Evolutionary conservation across 2,797 vertebrate genomes (phyloP), one percentile per base, ranked within the genome.

Genomic region (Myripristis jacobus): DNA sequence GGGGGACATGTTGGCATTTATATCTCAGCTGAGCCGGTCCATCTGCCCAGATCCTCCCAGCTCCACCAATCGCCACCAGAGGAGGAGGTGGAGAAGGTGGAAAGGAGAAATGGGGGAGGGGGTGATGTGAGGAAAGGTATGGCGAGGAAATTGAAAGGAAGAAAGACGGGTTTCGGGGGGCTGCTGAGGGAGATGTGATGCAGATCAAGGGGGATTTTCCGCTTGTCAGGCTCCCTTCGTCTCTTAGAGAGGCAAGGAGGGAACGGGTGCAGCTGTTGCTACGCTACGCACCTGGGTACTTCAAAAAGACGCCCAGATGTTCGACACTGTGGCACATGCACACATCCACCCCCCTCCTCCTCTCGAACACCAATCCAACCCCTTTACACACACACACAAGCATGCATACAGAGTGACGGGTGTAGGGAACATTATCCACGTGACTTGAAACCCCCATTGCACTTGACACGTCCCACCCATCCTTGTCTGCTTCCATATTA

Each of bases 291-390:
- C 86, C 87, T 91, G 92, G 89, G 86, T 79, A 80, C 87, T 91
- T 93, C 90, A 91, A 88, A 93, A 89, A 90, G 85, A 88, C 50
- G 68, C 77, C 90, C 92, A 94, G 92, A 91, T 93, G 93, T 91
- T 92, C 72, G 50, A 43, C 66, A 73, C 70, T 21, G 66, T 51
- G 61, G 34, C 29, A 19, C 52, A 46, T 63, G 41, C 60, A 57
- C 84, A 73, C 77, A 79, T 75, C 72, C 65, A 57, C 52, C 63
- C 72, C 68, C 59, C 59, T 51, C 60, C n/a, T n/a, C n/a, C n/a
- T n/a, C n/a, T n/a, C n/a, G n/a, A 54, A 53, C 50, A 66, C 41
- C 44, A 19, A 54, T 59, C 53, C 47, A 41, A 66, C 41, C 67
- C 68, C 27, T 48, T 57, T 11, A 56, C 54, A 29, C 47, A 34